Percentiles rank a stretch among this genome's conserved stretches.
phyloP scores from a whole-genome alignment of 2,113 vertebrate genomes.

The Podarcis cretensis region DNA sequence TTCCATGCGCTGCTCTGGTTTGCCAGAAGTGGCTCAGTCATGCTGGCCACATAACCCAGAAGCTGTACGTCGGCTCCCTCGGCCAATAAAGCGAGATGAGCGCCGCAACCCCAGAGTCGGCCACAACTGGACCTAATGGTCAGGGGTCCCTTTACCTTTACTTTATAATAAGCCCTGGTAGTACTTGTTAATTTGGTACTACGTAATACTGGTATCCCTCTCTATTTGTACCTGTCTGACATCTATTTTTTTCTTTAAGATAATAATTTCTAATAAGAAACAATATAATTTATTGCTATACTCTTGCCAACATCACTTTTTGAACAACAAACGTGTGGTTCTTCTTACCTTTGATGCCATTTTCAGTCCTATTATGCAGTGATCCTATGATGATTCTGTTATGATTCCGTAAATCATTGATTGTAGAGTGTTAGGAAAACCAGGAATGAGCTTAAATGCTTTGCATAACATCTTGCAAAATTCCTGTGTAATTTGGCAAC shows the following conservation, averaged over 20 bases:
- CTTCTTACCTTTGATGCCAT: neutral
- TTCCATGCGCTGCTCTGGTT: no score
- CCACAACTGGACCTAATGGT: no score
- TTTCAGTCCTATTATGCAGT: neutral
- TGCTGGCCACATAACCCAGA: no score
- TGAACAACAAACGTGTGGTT: neutral
- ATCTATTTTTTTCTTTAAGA: neutral
- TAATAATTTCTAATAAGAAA: neutral
- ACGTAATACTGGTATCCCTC: no score
- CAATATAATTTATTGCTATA: neutral
- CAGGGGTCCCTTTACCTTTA: no score
- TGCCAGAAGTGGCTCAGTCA: no score
- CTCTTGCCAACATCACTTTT: neutral
- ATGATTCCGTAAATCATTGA: neutral
- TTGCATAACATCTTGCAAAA: slow-evolving; percentile 38
- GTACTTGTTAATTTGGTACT: neutral
- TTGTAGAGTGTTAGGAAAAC: neutral
- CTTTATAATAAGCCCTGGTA: neutral
- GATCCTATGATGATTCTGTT: neutral
- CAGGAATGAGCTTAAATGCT: slow-evolving; percentile 39
- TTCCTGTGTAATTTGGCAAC: slow-evolving; percentile 48
- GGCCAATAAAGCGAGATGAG: no score
- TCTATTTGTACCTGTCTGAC: neutral
- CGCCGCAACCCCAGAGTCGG: no score
- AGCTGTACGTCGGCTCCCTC: no score